phyloP scores from a whole-genome alignment of 2,113 vertebrate species.

The Crotophaga sulcirostris region DNA sequence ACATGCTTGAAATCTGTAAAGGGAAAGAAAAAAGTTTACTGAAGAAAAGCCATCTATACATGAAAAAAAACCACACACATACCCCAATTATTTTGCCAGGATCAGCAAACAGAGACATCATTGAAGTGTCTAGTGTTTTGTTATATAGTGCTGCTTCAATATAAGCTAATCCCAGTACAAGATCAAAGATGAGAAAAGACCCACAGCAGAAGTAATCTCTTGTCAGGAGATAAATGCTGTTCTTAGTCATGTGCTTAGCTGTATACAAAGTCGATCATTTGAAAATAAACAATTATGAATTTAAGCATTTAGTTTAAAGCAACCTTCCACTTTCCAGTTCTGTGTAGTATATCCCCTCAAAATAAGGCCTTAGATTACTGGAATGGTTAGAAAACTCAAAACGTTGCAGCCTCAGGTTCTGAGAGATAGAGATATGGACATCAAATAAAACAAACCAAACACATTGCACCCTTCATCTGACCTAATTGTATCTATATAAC shows the following conservation, averaged over 20 bases:
- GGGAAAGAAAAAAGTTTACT: constrained; percentile 5
- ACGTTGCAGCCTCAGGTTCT: not conserved
- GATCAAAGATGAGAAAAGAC: not conserved
- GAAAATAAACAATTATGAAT: not conserved
- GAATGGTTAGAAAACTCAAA: not conserved
- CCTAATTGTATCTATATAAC: not conserved
- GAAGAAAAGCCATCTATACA: not conserved
- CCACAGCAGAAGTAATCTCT: not conserved
- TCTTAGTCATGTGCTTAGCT: not conserved
- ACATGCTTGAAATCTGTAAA: constrained; percentile 87
- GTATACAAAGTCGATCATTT: not conserved
- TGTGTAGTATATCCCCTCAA: not conserved
- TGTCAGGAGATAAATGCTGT: not conserved
- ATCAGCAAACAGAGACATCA: not conserved
- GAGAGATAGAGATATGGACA: not conserved
- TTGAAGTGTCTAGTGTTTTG: not conserved
- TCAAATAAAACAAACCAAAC: not conserved
- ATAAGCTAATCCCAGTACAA: not conserved
- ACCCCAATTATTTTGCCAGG: not conserved
- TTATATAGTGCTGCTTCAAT: not conserved
- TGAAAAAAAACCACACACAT: not conserved
- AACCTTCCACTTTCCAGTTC: not conserved
- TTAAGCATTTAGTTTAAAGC: not conserved
- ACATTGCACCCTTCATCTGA: not conserved
- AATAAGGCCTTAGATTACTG: not conserved